Percentiles rank a stretch among this genome's conserved stretches.
Conservation (phyloP, 2,113 vertebrate genomes). For the Ochotona curzoniae region DNA sequence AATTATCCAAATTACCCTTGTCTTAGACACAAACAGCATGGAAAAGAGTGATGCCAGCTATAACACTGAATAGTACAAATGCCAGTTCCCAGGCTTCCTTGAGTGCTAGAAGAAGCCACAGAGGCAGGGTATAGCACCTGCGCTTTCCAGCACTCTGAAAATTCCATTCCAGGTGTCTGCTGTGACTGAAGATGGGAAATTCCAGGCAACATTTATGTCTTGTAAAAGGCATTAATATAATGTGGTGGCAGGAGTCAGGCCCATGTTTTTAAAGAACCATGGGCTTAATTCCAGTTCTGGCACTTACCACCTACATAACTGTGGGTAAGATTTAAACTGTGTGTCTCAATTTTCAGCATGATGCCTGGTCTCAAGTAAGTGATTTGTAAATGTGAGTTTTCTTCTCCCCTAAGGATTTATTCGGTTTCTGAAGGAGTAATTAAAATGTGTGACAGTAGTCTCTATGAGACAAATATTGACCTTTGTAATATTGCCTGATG, state of each 20-base stretch:
- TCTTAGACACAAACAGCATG: neutral
- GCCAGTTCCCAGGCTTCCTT: neutral
- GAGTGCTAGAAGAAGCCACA: neutral
- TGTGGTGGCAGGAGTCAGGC: neutral
- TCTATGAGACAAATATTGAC: neutral
- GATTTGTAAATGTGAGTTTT: neutral
- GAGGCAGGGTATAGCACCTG: fast-evolving
- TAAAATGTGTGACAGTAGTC: neutral
- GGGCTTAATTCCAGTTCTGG: neutral
- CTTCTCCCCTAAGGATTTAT: neutral
- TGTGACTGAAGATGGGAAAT: neutral
- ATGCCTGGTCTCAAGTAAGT: neutral
- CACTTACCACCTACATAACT: neutral
- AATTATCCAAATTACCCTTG: neutral
- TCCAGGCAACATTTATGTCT: too few relatives aligned
- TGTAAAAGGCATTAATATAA: neutral
- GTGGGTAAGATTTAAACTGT: neutral
- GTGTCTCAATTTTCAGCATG: neutral
- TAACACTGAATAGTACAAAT: fast-evolving
- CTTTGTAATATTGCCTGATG: neutral
- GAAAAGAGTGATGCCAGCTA: neutral
- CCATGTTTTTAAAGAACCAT: neutral
- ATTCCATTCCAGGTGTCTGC: neutral
- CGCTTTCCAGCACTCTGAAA: neutral
- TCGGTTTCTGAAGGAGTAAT: neutral